Evolutionary conservation across 1,140 invertebrate genomes (phyloP).

Genomic region (Dinoponera quadriceps): DNA sequence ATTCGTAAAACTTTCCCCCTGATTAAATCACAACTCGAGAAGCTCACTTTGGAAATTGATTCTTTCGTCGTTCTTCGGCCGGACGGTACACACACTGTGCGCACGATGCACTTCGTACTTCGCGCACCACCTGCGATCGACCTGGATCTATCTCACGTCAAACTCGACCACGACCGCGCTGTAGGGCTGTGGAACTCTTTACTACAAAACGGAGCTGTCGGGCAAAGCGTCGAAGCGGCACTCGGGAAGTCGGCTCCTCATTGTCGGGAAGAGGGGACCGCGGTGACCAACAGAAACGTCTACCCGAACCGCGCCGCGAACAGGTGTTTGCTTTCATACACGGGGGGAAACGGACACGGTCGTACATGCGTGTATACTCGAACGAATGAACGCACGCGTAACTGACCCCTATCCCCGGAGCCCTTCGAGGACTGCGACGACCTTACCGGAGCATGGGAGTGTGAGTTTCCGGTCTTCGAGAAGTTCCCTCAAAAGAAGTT

Average conservation of each 20-base stretch:
- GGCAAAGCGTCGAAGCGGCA: constrained; percentile 56
- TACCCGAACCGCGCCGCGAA: constrained; percentile 57
- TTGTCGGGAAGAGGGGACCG: constrained; percentile 66
- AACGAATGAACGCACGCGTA: neutral
- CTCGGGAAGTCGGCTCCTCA: constrained; percentile 65
- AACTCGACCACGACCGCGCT: constrained; percentile 38
- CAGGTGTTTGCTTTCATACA: constrained; percentile 70
- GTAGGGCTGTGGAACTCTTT: constrained; percentile 58
- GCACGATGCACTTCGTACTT: constrained; percentile 1
- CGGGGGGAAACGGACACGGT: constrained; percentile 53
- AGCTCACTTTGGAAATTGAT: neutral
- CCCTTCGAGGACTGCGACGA: constrained; percentile 21
- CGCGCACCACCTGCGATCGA: constrained; percentile 24
- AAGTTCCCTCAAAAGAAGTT: neutral
- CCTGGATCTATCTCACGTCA: constrained; percentile 25
- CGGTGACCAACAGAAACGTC: constrained; percentile 66
- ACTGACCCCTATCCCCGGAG: constrained; percentile 44
- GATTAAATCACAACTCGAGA: neutral
- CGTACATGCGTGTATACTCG: constrained; percentile 9
- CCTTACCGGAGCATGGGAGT: constrained; percentile 10
- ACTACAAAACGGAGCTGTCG: constrained; percentile 61
- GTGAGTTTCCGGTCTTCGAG: constrained; percentile 23
- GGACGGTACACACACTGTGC: neutral
- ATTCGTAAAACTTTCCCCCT: neutral
- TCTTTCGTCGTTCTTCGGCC: neutral